Base-by-base conservation (phyloP, 2,113 vertebrate species). In the Oryzias melastigma region DNA sequence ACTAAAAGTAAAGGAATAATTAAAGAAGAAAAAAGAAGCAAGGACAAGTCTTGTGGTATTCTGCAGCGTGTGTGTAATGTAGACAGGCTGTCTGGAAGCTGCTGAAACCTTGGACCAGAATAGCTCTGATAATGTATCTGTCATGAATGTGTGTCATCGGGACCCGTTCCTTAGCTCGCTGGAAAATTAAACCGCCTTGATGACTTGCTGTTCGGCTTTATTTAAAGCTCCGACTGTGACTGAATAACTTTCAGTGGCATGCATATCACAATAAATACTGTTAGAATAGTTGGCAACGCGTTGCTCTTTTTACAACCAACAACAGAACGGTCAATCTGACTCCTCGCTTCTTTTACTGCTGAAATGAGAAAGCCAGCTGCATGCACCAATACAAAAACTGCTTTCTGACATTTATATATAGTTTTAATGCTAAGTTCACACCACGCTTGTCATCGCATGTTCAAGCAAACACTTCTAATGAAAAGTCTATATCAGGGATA, bases 91-190 rank as follows among this genome's bases (percentile, higher is more conserved):
- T 84, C 67, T 81, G 62, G 45, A 74, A 74, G 72, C 68, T 58
- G 72, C 60, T 67, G 68, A 71, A 81, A 75, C 77, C 77, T 80
- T 80, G 79, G 74, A 82, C 85, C 52, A 72, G 75, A 89, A 89
- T 86, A 87, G 83, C 78, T 76, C 74, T 71, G 81, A 88, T 88
- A 87, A 84, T 74, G 80, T 76, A 84, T 84, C 86, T 81, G 78
- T 85, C 75, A 77, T 77, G 77, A 76, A 83, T 22, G 68, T 71
- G 79, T 83, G 83, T 87, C 83, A 85, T 83, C 78, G 56, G 68
- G 75, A 77, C 67, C 68, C 54, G 19, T 65, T 73, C 53, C 58
- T 57, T 59, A 4, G 57, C 60, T 59, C 64, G 18, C 68, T 71
- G 75, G 81, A 84, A 80, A 83, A 79, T 25, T 3, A 44, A 80